Evolutionary conservation across 2,888 invertebrate species (phyloP).

Genomic region (Papilio gigon): DNA sequence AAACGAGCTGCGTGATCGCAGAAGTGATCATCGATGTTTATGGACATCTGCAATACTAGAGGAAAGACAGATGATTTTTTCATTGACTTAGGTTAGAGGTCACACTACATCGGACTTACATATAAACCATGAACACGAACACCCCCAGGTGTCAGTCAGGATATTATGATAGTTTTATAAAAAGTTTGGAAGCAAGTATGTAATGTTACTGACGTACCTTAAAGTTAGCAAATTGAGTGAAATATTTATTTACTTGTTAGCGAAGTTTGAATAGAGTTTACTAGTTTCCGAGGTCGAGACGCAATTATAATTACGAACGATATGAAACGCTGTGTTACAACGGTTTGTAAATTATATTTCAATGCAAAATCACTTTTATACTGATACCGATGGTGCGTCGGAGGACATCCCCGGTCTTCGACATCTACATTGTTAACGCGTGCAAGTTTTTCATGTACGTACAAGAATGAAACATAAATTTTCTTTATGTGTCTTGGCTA

Average conservation of each 20-base stretch:
- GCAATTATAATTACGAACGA: background rate
- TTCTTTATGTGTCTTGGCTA: background rate
- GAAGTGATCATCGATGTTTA: no score
- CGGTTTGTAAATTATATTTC: background rate
- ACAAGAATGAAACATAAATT: no score
- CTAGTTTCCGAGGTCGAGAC: background rate
- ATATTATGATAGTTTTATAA: background rate
- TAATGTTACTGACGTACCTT: background rate
- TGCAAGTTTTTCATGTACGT: no score
- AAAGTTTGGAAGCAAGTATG: slow-evolving; percentile 60
- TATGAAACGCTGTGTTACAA: background rate
- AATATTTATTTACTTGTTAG: slow-evolving; percentile 12
- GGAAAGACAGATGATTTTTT: no score
- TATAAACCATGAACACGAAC: no score
- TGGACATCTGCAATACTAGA: no score
- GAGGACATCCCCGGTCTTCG: background rate
- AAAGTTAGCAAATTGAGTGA: slow-evolving; percentile 11
- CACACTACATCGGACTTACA: no score
- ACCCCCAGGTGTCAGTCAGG: background rate
- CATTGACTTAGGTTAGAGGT: no score
- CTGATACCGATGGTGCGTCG: background rate
- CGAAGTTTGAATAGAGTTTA: background rate
- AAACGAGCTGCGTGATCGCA: no score
- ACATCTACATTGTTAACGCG: no score
- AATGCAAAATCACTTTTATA: background rate